Conservation (phyloP, 2,797 vertebrate species). For the Mareca penelope region DNA sequence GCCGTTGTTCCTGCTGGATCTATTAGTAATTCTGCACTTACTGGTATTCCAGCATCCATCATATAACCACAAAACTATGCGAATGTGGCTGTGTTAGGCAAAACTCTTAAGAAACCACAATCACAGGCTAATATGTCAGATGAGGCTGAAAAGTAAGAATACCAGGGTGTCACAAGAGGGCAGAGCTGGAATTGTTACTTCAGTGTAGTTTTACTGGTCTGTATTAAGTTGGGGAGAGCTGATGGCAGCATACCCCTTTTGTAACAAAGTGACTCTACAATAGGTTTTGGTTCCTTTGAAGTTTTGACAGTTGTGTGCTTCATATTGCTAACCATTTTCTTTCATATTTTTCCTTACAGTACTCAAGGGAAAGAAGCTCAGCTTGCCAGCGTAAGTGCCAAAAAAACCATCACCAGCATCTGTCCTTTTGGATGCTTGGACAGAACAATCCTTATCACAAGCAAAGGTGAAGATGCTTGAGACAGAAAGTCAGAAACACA, state of each 20-base stretch:
- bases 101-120: background rate
- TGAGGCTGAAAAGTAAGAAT: background rate
- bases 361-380: conserved; percentile 99
- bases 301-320: background rate
- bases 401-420: conserved; percentile 80
- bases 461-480: conserved; percentile 90
- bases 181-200: background rate
- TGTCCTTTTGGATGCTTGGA: conserved; percentile 82
- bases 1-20: background rate
- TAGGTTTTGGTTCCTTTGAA: background rate
- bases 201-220: background rate
- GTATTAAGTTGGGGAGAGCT: background rate
- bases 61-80: background rate
- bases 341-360: conserved; percentile 78
- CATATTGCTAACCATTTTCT: conserved; percentile 44
- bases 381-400: conserved; percentile 97
- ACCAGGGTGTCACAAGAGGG: background rate
- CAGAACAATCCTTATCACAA: conserved; percentile 83
- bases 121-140: fast-evolving
- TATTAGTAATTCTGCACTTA: background rate
- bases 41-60: background rate
- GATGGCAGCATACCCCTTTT: background rate
- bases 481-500: conserved; percentile 85
- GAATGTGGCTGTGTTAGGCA: background rate
- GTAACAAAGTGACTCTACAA: background rate